Evolutionary conservation across 2,797 vertebrate species (phyloP), one percentile per base, ranked within the genome.

Genomic region (Octomys mimax): DNA sequence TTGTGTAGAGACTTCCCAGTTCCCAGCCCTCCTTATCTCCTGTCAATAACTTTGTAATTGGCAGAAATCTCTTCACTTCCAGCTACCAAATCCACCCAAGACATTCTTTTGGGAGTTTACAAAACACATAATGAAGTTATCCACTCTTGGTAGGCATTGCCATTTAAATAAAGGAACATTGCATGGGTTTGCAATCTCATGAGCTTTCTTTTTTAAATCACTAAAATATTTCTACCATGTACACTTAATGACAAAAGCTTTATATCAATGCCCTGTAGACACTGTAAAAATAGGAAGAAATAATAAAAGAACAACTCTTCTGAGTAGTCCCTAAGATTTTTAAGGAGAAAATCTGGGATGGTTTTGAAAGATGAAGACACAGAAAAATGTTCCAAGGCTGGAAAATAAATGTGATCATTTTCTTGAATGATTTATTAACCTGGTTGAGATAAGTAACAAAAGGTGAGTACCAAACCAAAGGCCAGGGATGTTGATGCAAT

Each of bases 131-230:
- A 85, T 52, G 70, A 89, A 96, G 57, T 89, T n/a, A 39, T 52
- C 22, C 86, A 24, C 54, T 73, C 70, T 59, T 16, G 77, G 46
- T 49, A 42, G 46, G 18, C 73, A 26, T 7, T 82, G 70, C 57
- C 42, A 59, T 89, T 86, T 89, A 92, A 81, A 86, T 21, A 59
- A 36, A 85, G 42, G 39, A 73, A 86, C 82, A 87, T 54, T 77
- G 4, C 24, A 24, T 19, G 19, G 14, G 26, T 46, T 87, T 77
- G n/a, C 46, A 70, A 46, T 49, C 49, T 71, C 73, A 33, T 18
- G 59, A 85, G 28, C 4, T 33, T 49, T 39, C 52, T 86, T 66
- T 81, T 88, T 77, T 81, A 87, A 89, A 77, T 79, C 49, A 77
- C 19, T 71, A 73, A 88, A 42, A 39, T 49, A 88, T 68, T 89